These are phyloP conservation scores for Microcebus griseorufus DNA, from an alignment of 2,113 vertebrate genomes.

Conservation along the genomic window DNA sequence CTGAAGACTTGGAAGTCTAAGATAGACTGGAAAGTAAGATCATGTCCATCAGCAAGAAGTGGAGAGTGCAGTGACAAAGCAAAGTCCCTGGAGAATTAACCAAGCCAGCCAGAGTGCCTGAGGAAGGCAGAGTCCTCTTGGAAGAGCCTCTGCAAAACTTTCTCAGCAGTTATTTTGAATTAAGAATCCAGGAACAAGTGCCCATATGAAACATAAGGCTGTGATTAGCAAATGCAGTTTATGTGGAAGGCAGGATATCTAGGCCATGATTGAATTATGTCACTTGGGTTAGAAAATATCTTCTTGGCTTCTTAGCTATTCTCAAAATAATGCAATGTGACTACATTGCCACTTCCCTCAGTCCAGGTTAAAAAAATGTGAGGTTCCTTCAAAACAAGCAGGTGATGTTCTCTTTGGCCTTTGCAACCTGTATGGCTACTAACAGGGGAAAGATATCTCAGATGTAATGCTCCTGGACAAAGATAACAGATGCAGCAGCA, in stretches of 20 bases:
- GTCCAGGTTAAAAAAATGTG: neutral
- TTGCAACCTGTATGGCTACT: neutral
- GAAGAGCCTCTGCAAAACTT: neutral
- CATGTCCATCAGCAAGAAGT: neutral
- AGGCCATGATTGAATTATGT: neutral
- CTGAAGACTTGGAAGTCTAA: neutral
- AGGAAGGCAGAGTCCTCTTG: neutral
- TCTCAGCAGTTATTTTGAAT: neutral
- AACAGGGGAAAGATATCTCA: too few species aligned
- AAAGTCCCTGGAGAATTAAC: neutral
- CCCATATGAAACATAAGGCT: neutral
- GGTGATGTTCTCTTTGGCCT: neutral
- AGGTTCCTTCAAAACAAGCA: neutral
- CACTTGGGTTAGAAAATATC: neutral
- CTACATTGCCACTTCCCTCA: too few species aligned
- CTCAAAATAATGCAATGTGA: neutral
- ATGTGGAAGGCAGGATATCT: neutral
- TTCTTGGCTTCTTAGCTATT: neutral
- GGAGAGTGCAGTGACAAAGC: neutral
- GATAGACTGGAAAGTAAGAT: neutral
- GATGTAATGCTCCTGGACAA: too few species aligned
- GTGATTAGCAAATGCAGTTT: neutral
- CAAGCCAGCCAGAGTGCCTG: too few species aligned
- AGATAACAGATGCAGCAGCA: accelerated
- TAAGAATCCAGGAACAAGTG: neutral